These are phyloP conservation scores for Numida meleagris DNA, from an alignment of 2,113 vertebrate genomes.

Conservation along the genomic window DNA sequence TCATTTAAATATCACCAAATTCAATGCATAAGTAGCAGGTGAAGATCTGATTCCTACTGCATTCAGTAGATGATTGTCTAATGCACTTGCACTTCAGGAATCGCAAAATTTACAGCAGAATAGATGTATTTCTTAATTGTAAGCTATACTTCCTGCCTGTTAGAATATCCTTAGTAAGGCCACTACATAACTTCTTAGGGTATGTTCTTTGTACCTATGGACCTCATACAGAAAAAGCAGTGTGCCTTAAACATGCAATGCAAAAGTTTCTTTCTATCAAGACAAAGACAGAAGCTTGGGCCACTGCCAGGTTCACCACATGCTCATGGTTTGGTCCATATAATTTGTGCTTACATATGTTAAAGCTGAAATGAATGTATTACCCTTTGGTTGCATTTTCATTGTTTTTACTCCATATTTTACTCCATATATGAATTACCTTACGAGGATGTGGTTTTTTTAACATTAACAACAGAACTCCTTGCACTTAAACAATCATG, in stretches of 20 bases:
- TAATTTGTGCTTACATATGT: neutral
- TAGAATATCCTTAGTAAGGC: neutral
- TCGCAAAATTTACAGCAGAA: neutral
- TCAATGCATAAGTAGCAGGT: neutral
- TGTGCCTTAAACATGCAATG: fast-evolving
- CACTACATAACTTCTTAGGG: neutral
- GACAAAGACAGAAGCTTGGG: neutral
- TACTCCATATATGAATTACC: neutral
- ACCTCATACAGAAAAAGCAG: neutral
- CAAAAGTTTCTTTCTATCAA: neutral
- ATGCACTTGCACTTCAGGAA: neutral
- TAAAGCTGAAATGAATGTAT: neutral
- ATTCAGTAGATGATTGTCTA: neutral
- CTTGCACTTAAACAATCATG: neutral
- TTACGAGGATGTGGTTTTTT: neutral
- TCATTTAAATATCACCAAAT: neutral
- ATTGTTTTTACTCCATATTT: neutral
- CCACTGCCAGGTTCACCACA: neutral
- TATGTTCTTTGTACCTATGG: neutral
- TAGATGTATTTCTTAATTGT: neutral
- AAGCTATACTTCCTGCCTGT: neutral
- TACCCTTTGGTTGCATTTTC: neutral
- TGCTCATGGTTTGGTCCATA: neutral
- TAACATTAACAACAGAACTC: neutral
- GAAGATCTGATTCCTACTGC: neutral